Evolutionary conservation across 2,888 invertebrate genomes (phyloP), one percentile per base, ranked within the genome.

Genomic region (Spilosoma lubricipeda): DNA sequence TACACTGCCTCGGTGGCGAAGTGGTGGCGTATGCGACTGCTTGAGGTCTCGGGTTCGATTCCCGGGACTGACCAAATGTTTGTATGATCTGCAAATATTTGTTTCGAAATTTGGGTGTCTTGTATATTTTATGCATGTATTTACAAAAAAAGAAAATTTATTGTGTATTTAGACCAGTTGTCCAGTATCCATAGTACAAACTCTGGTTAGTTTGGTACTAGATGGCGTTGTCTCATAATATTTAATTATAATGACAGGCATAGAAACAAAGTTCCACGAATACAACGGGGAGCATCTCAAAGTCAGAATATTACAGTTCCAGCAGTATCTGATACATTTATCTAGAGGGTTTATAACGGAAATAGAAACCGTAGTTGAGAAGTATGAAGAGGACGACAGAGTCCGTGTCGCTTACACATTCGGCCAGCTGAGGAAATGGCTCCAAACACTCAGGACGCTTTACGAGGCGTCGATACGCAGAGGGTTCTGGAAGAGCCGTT

Each of bases 301-400:
- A 33, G 33, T 48, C n/a, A 71, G 65, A 48, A 65, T 71, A 9
- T 7, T 66, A 48, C 72, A 75, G 68, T 71, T 70, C 70, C 70
- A 70, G 39, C 39, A 70, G 59, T 63, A 70, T 39, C 20, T 70
- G 4, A 70, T 70, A 39, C 59, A 70, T 0, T 20, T 70, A 39
- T 11, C 59, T 30, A 39, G 20, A 27, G 59, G 11, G 20, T 59
- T 42, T n/a, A 13, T 70, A 27, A 42, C 30, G 3, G 42, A 42
- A 4, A 18, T 70, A 39, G 70, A 70, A 18, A 59, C 70, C 11
- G 9, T 63, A 11, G 27, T 70, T 27, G 59, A 42, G 18, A 39
- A 63, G 59, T 20, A 39, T 9, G 3, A 39, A 9, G 30, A 33
- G 42, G 70, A 70, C 42, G 70, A 70, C 27, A 59, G 70, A 30